Evolutionary conservation across 2,888 invertebrate species (phyloP).

Genomic region (Machimus rusticus): DNA sequence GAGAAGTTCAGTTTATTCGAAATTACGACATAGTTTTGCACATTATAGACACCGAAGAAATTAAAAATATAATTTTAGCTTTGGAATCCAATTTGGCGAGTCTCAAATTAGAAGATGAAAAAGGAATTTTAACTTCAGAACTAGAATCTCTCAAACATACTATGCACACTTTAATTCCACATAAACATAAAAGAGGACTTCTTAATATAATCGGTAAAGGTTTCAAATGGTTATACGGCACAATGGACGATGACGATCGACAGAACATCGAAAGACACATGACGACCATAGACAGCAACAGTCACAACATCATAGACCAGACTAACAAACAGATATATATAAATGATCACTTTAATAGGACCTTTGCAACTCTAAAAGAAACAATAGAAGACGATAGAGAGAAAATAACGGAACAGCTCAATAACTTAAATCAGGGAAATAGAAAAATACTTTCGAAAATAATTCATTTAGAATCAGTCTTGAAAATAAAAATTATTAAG

Average conservation of each 20-base stretch:
- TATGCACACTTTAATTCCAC: slow-evolving; percentile 22
- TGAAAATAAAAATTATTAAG: slow-evolving; percentile 28
- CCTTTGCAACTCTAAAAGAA: slow-evolving; percentile 17
- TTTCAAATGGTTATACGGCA: slow-evolving; percentile 38
- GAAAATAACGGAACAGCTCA: slow-evolving; percentile 6
- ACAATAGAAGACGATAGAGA: slow-evolving; percentile 9
- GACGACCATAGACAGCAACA: slow-evolving; percentile 30
- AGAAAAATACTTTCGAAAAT: not conserved
- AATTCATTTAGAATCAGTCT: not conserved
- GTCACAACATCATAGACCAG: slow-evolving; percentile 29
- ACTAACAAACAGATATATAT: slow-evolving; percentile 27
- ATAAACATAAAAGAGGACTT: slow-evolving; percentile 35
- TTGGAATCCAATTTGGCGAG: not conserved
- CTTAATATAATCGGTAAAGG: slow-evolving; percentile 21
- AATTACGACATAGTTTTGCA: too few relatives aligned
- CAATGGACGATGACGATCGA: slow-evolving; percentile 39
- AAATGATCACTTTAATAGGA: slow-evolving; percentile 37
- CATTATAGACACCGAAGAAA: too few relatives aligned
- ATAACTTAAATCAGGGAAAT: not conserved
- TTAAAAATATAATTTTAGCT: not conserved
- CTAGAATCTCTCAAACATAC: not conserved
- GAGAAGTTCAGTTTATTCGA: too few relatives aligned
- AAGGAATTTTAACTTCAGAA: not conserved
- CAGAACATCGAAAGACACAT: slow-evolving; percentile 13
- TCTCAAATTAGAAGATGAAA: not conserved